Base-by-base conservation (phyloP, 1,140 invertebrate species). In the Arctopsyche grandis region DNA sequence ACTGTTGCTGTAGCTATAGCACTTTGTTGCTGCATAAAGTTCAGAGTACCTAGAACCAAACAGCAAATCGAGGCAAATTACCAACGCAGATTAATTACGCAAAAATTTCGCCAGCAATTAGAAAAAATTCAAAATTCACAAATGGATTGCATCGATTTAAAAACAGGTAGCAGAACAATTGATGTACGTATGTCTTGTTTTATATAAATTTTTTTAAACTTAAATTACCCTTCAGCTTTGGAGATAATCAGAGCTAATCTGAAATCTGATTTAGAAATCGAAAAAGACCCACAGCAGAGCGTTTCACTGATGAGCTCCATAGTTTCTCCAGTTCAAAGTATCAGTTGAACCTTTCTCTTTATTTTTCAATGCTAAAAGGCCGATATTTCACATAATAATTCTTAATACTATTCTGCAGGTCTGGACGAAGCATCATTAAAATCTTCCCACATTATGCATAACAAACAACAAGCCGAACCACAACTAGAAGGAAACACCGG, bases 31-130 rank as follows among this genome's bases (percentile, higher is more conserved):
- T 96, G 96, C 83, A 90, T 96, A 69, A 92, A 93, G 75, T 95
- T 96, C 84, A 91, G 96, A 29, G 93, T 98, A 82, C 96, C 96
- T 0, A 90, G 96, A 24, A 97, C 96, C 0, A 97, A 97, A 84
- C 96, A 97, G 86, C 95, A 97, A 86, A 97, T 98, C 69, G 95
- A 97, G 85, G 95, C 94, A 0, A 95, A 98, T 87, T 96, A 94
- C 86, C 91, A 95, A 80, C 89, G 96, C 4, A 93, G 94, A 83
- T 93, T 93, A 85, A 92, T 98, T 26, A 93, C 95, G 0, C 91
- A 90, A 80, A 95, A 93, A 84, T 97, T 97, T 86, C 89, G 93
- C 14, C 92, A 93, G 78, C 91, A 96, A 84, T 87, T 98, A 12
- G 91, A 92, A 80, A 92, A 93, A 82, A 95, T 98, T 80, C 92